phyloP scores from a whole-genome alignment of 2,797 vertebrate species.

The Peromyscus attwateri region DNA sequence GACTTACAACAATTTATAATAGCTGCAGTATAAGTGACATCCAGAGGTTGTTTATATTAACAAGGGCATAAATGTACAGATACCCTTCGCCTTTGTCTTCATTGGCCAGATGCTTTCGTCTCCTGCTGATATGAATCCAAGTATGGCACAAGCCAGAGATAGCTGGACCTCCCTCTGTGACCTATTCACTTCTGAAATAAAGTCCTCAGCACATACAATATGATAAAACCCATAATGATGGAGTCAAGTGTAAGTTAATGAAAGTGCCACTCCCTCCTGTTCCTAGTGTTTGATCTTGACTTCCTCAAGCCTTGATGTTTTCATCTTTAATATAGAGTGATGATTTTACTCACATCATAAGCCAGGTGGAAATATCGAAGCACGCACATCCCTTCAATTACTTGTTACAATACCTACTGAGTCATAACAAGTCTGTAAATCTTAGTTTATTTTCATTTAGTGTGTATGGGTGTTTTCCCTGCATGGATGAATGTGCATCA shows the following conservation, averaged over 20 bases:
- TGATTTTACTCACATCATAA: neutral
- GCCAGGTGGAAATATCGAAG: neutral
- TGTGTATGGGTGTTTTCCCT: neutral
- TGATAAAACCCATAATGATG: neutral
- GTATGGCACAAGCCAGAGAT: neutral
- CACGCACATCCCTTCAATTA: neutral
- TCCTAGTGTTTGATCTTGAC: neutral
- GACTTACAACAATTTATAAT: neutral
- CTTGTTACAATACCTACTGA: neutral
- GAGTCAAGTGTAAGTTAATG: neutral
- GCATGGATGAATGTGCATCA: neutral
- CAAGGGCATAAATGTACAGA: neutral
- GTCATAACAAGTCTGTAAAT: neutral
- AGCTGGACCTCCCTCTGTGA: neutral
- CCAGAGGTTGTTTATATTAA: slow-evolving; percentile 28
- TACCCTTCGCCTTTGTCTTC: neutral
- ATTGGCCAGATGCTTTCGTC: neutral
- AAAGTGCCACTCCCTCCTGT: neutral
- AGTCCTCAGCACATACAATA: neutral
- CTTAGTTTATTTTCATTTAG: neutral
- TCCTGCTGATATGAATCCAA: neutral
- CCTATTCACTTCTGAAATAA: neutral
- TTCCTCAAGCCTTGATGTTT: slow-evolving; percentile 7
- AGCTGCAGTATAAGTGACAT: neutral
- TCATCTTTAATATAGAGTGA: neutral